phyloP scores from a whole-genome alignment of 2,797 vertebrate genomes.

The Vultur gryphus region DNA sequence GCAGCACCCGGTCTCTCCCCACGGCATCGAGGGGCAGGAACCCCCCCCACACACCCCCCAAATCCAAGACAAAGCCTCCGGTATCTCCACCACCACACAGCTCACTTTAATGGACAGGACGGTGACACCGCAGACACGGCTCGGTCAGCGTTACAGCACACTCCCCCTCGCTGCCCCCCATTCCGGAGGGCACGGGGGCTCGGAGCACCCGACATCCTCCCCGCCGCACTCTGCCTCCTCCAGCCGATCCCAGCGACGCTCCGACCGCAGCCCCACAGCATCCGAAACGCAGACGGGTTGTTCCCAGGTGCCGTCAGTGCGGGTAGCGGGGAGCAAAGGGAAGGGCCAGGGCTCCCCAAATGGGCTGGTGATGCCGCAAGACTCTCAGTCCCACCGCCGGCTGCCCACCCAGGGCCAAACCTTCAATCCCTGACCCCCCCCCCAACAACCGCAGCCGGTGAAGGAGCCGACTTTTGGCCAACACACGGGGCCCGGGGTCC shows the following conservation, averaged over 20 bases:
- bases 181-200: rapidly evolving
- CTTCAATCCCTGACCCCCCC: rapidly evolving
- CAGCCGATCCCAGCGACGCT: not conserved
- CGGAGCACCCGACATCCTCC: rapidly evolving
- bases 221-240: rapidly evolving
- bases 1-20: not conserved
- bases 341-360: rapidly evolving
- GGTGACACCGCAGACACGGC: rapidly evolving
- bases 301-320: rapidly evolving
- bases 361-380: rapidly evolving
- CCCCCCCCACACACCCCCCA: rapidly evolving
- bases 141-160: rapidly evolving
- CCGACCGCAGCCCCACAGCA: rapidly evolving
- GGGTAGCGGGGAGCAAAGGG: not conserved
- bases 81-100: not conserved
- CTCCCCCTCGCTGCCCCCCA: rapidly evolving
- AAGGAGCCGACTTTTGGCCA: rapidly evolving
- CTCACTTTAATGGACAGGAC: not conserved
- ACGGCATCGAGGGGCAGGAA: rapidly evolving
- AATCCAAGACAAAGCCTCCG: rapidly evolving
- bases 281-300: rapidly evolving
- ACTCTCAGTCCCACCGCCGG: rapidly evolving
- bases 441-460: rapidly evolving
- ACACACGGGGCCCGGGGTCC: not conserved
- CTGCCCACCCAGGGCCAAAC: rapidly evolving